These are phyloP conservation scores for Pyrrhura leucotis DNA, from an alignment of 2,797 vertebrate genomes.

Conservation along the genomic window DNA sequence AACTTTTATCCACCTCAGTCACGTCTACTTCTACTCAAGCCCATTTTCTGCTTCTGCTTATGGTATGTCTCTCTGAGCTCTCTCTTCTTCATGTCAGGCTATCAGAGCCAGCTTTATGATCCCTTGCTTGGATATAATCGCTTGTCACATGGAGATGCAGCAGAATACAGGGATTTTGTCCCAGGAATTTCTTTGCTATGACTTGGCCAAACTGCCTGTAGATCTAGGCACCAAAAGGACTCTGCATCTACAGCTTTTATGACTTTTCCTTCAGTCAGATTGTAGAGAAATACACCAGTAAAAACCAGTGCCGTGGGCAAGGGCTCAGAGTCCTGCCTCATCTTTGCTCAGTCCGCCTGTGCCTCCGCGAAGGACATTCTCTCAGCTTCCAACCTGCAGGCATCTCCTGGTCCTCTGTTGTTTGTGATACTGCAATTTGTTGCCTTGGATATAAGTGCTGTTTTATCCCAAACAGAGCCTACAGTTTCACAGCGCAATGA, in stretches of 20 bases:
- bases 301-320: neutral
- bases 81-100: neutral
- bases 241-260: neutral
- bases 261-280: neutral
- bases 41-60: neutral
- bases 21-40: neutral
- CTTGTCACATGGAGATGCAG: neutral
- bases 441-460: slow-evolving; percentile 68
- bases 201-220: neutral
- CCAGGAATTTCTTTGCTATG: neutral
- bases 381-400: slow-evolving; percentile 14
- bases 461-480: slow-evolving; percentile 59
- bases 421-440: slow-evolving; percentile 54
- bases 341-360: neutral
- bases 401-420: slow-evolving; percentile 37
- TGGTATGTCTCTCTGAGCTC: neutral
- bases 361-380: accelerated
- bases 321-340: neutral
- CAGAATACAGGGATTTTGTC: neutral
- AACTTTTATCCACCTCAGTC: neutral
- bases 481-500: neutral
- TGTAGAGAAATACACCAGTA: neutral
- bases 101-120: neutral
- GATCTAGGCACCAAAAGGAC: neutral
- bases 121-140: neutral